These are phyloP conservation scores for Dasypogon diadema DNA, from an alignment of 2,888 invertebrate genomes.

Conservation along the genomic window DNA sequence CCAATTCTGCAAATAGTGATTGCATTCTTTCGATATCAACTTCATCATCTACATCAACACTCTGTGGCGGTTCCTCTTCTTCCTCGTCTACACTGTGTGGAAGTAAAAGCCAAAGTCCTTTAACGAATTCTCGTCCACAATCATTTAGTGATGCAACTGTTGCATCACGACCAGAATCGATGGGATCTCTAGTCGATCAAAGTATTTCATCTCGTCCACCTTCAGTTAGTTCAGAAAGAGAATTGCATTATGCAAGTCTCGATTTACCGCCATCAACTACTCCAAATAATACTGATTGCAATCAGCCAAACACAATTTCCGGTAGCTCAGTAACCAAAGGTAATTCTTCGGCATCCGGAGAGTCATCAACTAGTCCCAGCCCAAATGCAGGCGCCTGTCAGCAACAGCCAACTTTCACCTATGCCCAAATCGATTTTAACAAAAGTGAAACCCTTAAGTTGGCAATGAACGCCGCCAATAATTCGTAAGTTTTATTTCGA, in stretches of 20 bases:
- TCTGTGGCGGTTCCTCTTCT: slow-evolving; percentile 58
- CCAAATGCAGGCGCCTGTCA: slow-evolving; percentile 60
- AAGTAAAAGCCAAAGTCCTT: slow-evolving; percentile 58
- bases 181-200: slow-evolving; percentile 60
- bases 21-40: slow-evolving; percentile 59
- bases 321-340: slow-evolving; percentile 55
- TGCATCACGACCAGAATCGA: slow-evolving; percentile 64
- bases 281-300: slow-evolving; percentile 60
- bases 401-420: slow-evolving; percentile 71
- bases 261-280: slow-evolving; percentile 69
- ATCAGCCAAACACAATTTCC: not conserved
- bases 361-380: slow-evolving; percentile 62
- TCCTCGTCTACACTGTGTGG: slow-evolving; percentile 58
- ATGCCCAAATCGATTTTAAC: slow-evolving; percentile 86
- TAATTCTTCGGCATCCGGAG: slow-evolving; percentile 59
- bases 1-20: slow-evolving; percentile 62
- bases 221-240: slow-evolving; percentile 67
- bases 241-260: slow-evolving; percentile 76
- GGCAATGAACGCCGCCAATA: slow-evolving; percentile 57
- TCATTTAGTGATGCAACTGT: slow-evolving; percentile 55
- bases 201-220: slow-evolving; percentile 62
- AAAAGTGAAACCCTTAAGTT: slow-evolving; percentile 72
- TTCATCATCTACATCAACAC: slow-evolving; percentile 59
- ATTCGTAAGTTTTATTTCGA: slow-evolving; percentile 50
- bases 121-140: slow-evolving; percentile 55